Base-by-base conservation (phyloP, 2,888 invertebrate species). In the Phalera bucephala region DNA sequence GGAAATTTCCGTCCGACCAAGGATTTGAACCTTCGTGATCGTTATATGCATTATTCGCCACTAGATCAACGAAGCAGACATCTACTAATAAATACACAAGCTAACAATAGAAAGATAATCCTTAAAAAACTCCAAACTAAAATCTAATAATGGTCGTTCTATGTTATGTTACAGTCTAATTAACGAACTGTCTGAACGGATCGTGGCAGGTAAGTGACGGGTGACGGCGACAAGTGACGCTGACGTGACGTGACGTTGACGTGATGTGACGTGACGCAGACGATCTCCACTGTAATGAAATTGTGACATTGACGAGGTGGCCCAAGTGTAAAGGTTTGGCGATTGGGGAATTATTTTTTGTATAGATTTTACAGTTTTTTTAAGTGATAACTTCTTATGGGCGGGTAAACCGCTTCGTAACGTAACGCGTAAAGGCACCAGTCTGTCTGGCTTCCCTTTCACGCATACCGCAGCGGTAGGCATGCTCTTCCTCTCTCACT, bases 261-360 rank as follows among this genome's bases (percentile, higher is more conserved):
- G 55, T 41, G 70, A 65, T 64, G 63, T 56, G 62, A 60, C 52
- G 45, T 47, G 55, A 55, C 51, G 54, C 55, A 61, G 70, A 57
- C 66, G 64, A 65, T 75, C 75, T 59, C 69, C 58, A 55, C 68
- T 60, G 74, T 84, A 88, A 87, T 86, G 85, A 85, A 87, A 84
- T 84, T 87, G 83, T 87, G 81, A 82, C 82, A 74, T 65, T 72
- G 65, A 59, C 41, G 49, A 41, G 32, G 13, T 7, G 47, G 42
- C 25, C 34, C 22, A 46, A 64, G 53, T 0, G 9, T 4, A 1
- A 20, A 50, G 61, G 36, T 26, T 0, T 0, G 40, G 65, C 63
- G 63, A 27, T 0, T 26, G 9, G 5, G 7, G n/a, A 21, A 31
- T 7, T 19, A 6, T 9, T 8, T 30, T 7, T n/a, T 30, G 25